These are phyloP conservation scores for Corella eumyota DNA, from an alignment of 23 tunicate species.

Conservation along the genomic window DNA sequence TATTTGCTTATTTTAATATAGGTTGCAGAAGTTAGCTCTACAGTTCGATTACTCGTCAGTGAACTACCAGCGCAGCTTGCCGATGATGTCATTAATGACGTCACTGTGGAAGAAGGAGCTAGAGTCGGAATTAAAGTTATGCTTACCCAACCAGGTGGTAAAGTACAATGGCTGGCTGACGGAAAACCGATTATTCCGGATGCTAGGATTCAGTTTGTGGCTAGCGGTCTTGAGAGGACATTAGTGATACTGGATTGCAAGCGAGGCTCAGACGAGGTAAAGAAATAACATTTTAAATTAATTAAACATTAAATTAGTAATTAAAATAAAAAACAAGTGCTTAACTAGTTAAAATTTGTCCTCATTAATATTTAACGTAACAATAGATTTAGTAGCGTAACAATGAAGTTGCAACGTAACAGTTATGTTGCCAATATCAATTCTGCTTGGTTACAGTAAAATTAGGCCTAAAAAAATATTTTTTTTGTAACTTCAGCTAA, in stretches of 20 bases:
- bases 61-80: slow-evolving; percentile 36
- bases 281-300: not conserved
- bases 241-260: slow-evolving; percentile 44
- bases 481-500: slow-evolving; percentile 19
- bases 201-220: slow-evolving; percentile 26
- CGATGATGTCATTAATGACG: slow-evolving; percentile 17
- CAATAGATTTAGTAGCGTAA: too few species aligned
- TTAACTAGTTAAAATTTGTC: too few species aligned
- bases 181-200: slow-evolving; percentile 40
- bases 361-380: too few species aligned
- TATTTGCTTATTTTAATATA: not conserved
- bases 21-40: slow-evolving; percentile 39
- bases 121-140: slow-evolving; percentile 51
- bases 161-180: slow-evolving; percentile 53
- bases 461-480: too few species aligned
- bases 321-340: not conserved
- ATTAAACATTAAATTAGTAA: not conserved
- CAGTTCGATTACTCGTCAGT: slow-evolving; percentile 23
- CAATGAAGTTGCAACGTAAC: too few species aligned
- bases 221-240: slow-evolving; percentile 37
- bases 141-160: slow-evolving; percentile 41
- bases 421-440: not conserved
- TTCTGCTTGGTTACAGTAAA: too few species aligned
- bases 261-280: slow-evolving; percentile 46
- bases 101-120: slow-evolving; percentile 55